Percentiles rank a stretch among this genome's conserved stretches.
Conservation (phyloP, 2,888 invertebrate genomes). For the Alcis repandata region DNA sequence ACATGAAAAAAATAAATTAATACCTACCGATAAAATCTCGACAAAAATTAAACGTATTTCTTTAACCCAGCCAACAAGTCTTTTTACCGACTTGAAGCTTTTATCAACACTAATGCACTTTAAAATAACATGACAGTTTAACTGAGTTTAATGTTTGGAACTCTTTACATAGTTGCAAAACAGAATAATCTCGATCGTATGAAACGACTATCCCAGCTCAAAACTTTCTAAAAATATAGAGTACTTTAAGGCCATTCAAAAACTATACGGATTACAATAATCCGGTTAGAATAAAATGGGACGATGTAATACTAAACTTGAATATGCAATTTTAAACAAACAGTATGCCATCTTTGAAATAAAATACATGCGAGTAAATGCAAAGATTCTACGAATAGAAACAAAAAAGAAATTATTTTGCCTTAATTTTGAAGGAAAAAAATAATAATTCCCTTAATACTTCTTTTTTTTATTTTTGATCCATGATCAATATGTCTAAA, state of each 20-base stretch:
- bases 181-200: constrained; percentile 51
- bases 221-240: constrained; percentile 57
- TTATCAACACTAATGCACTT: not conserved
- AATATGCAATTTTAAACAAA: constrained; percentile 3
- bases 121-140: constrained; percentile 1
- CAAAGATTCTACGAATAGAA: too few species aligned
- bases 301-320: constrained; percentile 47
- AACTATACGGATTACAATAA: constrained; percentile 59
- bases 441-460: too few species aligned
- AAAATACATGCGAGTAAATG: not conserved
- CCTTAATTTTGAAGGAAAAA: too few species aligned
- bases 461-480: too few species aligned
- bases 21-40: too few species aligned
- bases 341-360: constrained; percentile 13
- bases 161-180: constrained; percentile 19
- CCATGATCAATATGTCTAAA: not conserved
- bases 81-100: too few species aligned
- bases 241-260: constrained; percentile 53
- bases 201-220: constrained; percentile 45
- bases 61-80: too few species aligned
- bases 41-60: too few species aligned
- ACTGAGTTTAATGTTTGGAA: constrained; percentile 5
- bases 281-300: constrained; percentile 58
- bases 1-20: too few species aligned
- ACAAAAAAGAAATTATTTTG: too few species aligned